Base-by-base conservation (phyloP, 2,797 vertebrate genomes). In the Coracias cyanogaster region DNA sequence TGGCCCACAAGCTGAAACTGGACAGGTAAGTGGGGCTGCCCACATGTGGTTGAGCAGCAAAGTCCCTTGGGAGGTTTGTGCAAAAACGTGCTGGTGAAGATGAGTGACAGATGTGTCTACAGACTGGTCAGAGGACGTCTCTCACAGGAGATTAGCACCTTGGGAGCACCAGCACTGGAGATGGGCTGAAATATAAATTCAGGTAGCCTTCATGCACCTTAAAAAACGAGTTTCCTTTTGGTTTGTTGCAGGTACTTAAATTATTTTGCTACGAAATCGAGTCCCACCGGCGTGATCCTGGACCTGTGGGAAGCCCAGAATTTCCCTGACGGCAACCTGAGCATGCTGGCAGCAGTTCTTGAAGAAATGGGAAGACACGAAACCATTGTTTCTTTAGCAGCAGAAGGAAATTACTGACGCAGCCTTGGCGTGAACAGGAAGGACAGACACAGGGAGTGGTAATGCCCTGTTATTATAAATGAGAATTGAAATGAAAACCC, bases 241-340 rank as follows among this genome's bases (percentile, higher is more conserved):
- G 35, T 33, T 91, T 64, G 25, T 94, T 96, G 12, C 97, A 99
- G 99, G 98, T 99, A 99, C 97, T 98, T 99, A 85, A 99, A 99
- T 98, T 99, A 99, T 98, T 99, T 99, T 96, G 99, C 99, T 95
- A 99, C 99, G 16, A 99, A 99, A 98, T 99, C 99, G 2, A 99
- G 99, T 96, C 99, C 99, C 5, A 99, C 99, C 0, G 99, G 99
- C 1, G 99, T 99, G 85, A 99, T 99, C 96, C 97, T 99, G 97
- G 99, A 99, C 98, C 98, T 99, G 52, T 99, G 99, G 99, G 99
- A 99, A 98, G 99, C 99, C 45, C 99, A 99, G 97, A 99, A 99
- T 98, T 99, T 99, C 96, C 99, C 99, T 1, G 99, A 99, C 1
- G 99, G 99, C 88, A 99, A 99, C 97, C 98, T 99, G 92, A 99